Evolutionary conservation across 2,113 vertebrate species (phyloP), one percentile per base, ranked within the genome.

Genomic region (Tupaia chinensis): DNA sequence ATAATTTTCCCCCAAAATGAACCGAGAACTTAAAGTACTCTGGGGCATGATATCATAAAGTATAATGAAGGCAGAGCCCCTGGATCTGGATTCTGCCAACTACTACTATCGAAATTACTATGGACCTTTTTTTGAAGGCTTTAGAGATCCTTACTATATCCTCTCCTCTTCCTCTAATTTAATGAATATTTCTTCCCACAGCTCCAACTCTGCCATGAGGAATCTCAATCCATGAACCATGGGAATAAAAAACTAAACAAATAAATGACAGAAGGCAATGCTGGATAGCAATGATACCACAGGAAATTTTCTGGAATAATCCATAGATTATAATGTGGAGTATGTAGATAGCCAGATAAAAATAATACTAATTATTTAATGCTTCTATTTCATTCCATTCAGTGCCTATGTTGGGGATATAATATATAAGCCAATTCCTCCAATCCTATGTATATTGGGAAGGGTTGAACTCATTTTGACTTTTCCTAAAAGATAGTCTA

Each of bases 1-100:
- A n/a, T 84, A 80, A 58, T 91, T 95, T 93, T 88, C 60, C 13
- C 12, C 32, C 23, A 87, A 93, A 78, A 61, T 87, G 95, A 95
- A 87, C 69, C 54, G 58, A 93, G 87, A 89, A 93, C 70, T 80
- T 94, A 70, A 79, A 89, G 91, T 94, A 93, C 95, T 96, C 34
- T 87, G 17, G 60, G 17, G 20, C 66, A 80, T 80, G 22, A 93
- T 94, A 87, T 95, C 83, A 93, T 93, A 89, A 93, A 89, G 25
- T 58, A 82, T 87, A 96, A 92, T 93, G 79, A 97, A 95, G 32
- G 63, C 17, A 87, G 76, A 76, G 17, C 34, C 56, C 5, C 56
- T 93, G 66, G 20, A 87, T 93, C 29, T 80, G 29, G 77, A 22
- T 81, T 95, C 68, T 97, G 94, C 76, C 92, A 97, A 81, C 29